These are phyloP conservation scores for Leptatherina wallacei DNA, from an alignment of 2,797 vertebrate species.

Conservation along the genomic window DNA sequence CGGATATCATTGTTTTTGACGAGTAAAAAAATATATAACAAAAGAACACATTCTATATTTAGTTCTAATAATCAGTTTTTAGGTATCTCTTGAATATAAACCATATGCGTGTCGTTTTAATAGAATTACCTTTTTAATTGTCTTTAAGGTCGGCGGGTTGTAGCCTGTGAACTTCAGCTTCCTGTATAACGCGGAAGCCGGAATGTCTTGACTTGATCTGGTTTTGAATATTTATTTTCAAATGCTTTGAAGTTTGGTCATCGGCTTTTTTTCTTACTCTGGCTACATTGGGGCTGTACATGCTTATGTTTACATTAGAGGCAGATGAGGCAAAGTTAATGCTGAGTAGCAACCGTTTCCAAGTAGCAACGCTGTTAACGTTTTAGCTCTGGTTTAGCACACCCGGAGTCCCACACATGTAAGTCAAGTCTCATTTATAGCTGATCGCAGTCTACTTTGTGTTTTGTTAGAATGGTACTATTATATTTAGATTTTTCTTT, in stretches of 20 bases:
- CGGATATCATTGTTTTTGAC: too few relatives aligned
- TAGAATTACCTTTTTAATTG: neutral
- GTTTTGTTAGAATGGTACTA: neutral
- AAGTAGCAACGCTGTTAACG: neutral
- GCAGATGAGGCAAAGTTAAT: neutral
- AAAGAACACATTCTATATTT: too few relatives aligned
- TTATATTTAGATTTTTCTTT: too few relatives aligned
- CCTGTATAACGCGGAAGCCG: neutral
- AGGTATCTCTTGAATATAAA: neutral
- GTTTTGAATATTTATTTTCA: neutral
- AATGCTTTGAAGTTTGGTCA: neutral
- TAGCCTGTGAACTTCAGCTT: neutral
- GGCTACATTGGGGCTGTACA: neutral
- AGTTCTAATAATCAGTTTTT: too few relatives aligned
- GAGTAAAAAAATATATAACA: too few relatives aligned
- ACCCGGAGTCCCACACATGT: neutral
- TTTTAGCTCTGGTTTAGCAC: neutral
- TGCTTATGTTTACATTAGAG: neutral
- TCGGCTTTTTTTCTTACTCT: too few relatives aligned
- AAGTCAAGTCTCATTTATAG: neutral
- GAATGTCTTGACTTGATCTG: too few relatives aligned
- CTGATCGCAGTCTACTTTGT: neutral
- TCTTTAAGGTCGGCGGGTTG: constrained; percentile 7
- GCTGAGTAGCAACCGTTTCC: neutral
- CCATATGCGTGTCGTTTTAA: neutral